Evolutionary conservation across 1,140 invertebrate genomes (phyloP).

Genomic region (Pseudachorutes palmiensis): DNA sequence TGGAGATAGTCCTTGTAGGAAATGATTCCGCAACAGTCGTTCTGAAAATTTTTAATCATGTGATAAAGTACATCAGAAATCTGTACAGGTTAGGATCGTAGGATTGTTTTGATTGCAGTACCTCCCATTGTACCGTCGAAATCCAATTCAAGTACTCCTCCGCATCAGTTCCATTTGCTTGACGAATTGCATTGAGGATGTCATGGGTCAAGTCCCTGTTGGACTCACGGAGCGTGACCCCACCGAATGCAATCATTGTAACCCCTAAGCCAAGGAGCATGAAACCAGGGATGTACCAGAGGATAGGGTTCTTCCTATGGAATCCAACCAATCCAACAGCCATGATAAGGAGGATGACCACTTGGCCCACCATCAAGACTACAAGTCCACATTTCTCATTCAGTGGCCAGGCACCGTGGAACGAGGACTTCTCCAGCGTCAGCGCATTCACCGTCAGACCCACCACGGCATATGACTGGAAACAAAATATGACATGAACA

Average conservation of each 20-base stretch:
- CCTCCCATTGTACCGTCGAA: constrained; percentile 22
- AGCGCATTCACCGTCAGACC: not conserved
- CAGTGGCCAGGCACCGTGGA: not conserved
- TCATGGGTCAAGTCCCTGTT: not conserved
- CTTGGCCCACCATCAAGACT: not conserved
- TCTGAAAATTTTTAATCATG: constrained; percentile 6
- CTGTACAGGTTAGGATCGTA: not conserved
- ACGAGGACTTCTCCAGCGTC: not conserved
- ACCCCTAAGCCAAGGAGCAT: constrained; percentile 2
- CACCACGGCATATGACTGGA: not conserved
- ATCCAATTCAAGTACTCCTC: constrained; percentile 13
- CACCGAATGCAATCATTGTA: constrained; percentile 1
- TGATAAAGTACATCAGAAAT: too few species aligned
- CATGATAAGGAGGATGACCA: not conserved
- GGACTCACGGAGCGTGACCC: not conserved
- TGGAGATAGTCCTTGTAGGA: constrained; percentile 19
- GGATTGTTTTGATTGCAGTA: constrained; percentile 2
- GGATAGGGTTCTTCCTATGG: not conserved
- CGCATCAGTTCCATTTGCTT: not conserved
- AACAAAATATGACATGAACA: not conserved
- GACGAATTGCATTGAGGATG: constrained; percentile 15
- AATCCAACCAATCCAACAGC: not conserved
- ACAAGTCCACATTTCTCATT: not conserved
- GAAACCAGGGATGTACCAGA: constrained; percentile 4
- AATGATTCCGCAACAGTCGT: constrained; percentile 25